Evolutionary conservation across 2,797 vertebrate genomes (phyloP), one percentile per base, ranked within the genome.

Genomic region (Sciaenops ocellatus): DNA sequence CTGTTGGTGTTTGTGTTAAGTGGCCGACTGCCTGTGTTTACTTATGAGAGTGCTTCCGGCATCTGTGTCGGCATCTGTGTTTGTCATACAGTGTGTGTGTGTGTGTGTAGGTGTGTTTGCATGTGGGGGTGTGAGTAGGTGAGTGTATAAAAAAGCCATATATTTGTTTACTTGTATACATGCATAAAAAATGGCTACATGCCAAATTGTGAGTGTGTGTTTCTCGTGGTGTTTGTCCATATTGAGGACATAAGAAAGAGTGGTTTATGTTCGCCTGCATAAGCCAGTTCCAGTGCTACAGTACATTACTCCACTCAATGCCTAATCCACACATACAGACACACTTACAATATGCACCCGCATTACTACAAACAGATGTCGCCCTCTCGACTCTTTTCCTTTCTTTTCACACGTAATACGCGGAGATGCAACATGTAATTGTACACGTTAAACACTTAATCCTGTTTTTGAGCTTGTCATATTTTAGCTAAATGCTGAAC

Each of bases 1-100:
- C 64, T 85, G 86, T 89, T 83, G 85, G 78, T 77, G 68, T 77
- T 74, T 17, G 77, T 89, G 84, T 90, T 90, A 87, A 90, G 90
- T 88, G 89, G 89, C 87, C 85, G 88, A 86, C 87, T 86, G 90
- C 86, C 83, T 82, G 69, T 92, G 90, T 94, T 93, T 94, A 78
- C 82, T 88, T 88, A 80, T 82, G 74, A 87, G 71, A 90, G 72
- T 1, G 84, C 87, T 90, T 66, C 88, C 69, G 84, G 91, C 93
- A 87, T 90, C 91, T 89, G 93, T 92, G 89, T 85, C 59, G 80
- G 85, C 91, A 93, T 94, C 93, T 94, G 91, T 92, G 92, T 92
- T 92, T 91, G 89, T 87, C 79, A 64, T 65, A 48, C 59, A 61
- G 63, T 3, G 70, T 79, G 55, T 63, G 84, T 69, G 62, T 51